Conservation (phyloP, 2,797 vertebrate species). For the Mareca penelope region DNA sequence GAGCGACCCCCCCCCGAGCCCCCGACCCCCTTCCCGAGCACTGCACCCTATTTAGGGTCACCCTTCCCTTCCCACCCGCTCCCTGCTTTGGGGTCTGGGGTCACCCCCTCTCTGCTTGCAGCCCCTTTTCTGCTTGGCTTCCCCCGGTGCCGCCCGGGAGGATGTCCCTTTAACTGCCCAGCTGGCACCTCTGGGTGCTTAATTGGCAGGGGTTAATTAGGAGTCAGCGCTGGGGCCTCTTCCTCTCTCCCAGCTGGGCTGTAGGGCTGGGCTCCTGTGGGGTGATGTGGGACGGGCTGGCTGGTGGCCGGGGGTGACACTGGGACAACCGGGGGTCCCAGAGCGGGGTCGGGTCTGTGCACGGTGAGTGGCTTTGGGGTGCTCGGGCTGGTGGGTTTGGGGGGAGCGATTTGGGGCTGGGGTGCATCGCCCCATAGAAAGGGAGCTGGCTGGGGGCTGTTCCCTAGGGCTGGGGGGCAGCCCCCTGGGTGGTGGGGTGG, state of each 20-base stretch:
- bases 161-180: neutral
- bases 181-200: neutral
- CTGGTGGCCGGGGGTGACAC: neutral
- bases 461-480: neutral
- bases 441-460: too few species aligned
- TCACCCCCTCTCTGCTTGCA: neutral
- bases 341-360: neutral
- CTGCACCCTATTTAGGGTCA: neutral
- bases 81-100: neutral
- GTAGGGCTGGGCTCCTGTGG: neutral
- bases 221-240: neutral
- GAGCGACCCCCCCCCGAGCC: neutral
- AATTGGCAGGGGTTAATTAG: slow-evolving; percentile 31
- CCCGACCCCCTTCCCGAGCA: neutral
- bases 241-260: neutral
- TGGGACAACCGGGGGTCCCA: neutral
- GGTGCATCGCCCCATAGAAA: fast-evolving
- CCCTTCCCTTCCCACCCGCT: neutral
- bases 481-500: fast-evolving
- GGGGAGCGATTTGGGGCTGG: neutral
- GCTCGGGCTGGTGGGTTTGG: fast-evolving
- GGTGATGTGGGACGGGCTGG: neutral
- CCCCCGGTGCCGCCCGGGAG: fast-evolving
- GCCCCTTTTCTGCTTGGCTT: neutral
- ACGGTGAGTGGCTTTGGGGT: neutral